Base-by-base conservation (phyloP, 2,113 vertebrate genomes). In the Corapipo altera region DNA sequence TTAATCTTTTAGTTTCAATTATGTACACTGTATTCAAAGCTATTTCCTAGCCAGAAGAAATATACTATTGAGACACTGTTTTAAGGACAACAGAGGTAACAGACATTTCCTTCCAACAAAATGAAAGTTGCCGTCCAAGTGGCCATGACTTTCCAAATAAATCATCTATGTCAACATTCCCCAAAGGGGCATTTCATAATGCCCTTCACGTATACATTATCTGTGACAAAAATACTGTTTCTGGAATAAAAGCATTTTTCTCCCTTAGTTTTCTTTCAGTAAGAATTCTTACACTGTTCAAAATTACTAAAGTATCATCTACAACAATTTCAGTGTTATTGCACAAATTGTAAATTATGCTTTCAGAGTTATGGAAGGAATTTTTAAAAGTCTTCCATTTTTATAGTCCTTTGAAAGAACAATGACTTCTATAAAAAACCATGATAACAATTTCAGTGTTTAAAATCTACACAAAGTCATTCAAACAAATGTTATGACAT, bases 401-500 rank as follows among this genome's bases (percentile, higher is more conserved):
- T 89, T 91, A 95, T 66, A 88, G 85, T 85, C 83, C 95, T 97
- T 91, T 92, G 80, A 97, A 97, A 98, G 97, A 96, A 98, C 96
- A 98, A 96, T 89, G 95, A 97, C 97, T 97, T 97, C 96, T 96
- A 97, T 93, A 91, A 98, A 98, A 97, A 94, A 85, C 16, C 69
- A 96, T 96, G 95, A 98, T 96, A 97, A 98, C 93, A 97, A 97
- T 98, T 97, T 97, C 98, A 98, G 95, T 97, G 97, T 98, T 97
- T 98, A 96, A 98, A 98, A 98, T 93, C 97, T 96, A 98, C 97
- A 96, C 91, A 97, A 97, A 97, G 97, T 97, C 98, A 98, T 97
- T 98, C 98, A 98, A 98, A 98, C 97, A 98, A 98, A 98, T 98
- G 98, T 98, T 98, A 98, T 98, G 98, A 98, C 98, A 98, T 98